Evolutionary conservation across 2,113 vertebrate genomes (phyloP), one percentile per base, ranked within the genome.

Genomic region (Nerophis ophidion): DNA sequence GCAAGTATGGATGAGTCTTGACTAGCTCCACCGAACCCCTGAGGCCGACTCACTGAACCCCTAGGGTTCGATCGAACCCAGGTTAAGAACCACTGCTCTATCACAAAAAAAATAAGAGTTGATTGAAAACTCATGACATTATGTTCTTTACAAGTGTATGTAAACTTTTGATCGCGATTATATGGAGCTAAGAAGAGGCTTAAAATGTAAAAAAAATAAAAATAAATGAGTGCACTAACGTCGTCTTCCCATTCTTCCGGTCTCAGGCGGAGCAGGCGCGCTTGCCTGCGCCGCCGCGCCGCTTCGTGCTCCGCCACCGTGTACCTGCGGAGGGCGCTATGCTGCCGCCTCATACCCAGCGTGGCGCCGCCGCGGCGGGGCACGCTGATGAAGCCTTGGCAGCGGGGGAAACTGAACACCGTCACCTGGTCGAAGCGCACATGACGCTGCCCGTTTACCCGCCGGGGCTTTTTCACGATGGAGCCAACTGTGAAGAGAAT

Each of bases 331-430:
- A 89, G 82, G 72, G 82, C 61, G 60, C 81, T 90, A 84, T 98
- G 95, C 49, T 74, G 88, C n/a, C 63, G 74, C 55, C 79, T 84
- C 95, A 98, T 98, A 12, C 95, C 95, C 78, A 98, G 86, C 7
- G 92, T 94, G 51, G 93, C 93, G 36, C 94, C 95, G 0, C 95
- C 95, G 0, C 86, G 91, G 70, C 95, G 94, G 11, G 95, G 93
- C 81, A 97, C 93, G 0, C 93, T 93, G 49, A 89, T 95, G 87
- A 97, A 98, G 54, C 95, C 95, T 85, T 98, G 95, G 84, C 95
- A 96, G 69, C 92, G 91, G 0, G 86, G 91, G 83, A 98, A 98
- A 75, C 92, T 93, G 84, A 93, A 97, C 70, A 94, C 95, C 0
- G 88, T 91, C 82, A 96, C 92, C 52, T 84, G 88, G 70, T 91